phyloP scores from a whole-genome alignment of 30 jellyfish, hydroid and myxozoan species.

The Hydractinia echinata region DNA sequence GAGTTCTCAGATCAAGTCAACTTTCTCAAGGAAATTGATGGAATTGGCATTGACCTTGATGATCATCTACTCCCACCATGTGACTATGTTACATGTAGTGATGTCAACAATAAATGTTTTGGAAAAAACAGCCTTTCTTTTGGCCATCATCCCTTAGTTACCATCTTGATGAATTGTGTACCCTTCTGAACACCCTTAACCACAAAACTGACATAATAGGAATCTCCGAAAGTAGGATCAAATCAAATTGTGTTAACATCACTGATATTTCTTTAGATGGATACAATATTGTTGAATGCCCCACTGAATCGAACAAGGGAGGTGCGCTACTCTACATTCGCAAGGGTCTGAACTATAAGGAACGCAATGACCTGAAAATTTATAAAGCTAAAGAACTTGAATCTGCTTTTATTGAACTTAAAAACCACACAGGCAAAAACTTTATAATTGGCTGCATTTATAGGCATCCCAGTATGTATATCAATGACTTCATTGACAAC shows the following conservation, averaged over 20 bases:
- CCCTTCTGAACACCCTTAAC: constrained; percentile 9
- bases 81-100: constrained; percentile 1
- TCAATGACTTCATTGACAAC: background rate
- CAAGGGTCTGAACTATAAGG: background rate
- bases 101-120: background rate
- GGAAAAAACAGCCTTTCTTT: background rate
- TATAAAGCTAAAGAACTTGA: constrained; percentile 1
- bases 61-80: background rate
- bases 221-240: constrained; percentile 1
- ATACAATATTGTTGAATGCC: constrained; percentile 4
- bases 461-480: constrained; percentile 11
- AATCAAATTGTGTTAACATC: background rate
- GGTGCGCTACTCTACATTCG: background rate
- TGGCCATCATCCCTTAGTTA: constrained; percentile 2
- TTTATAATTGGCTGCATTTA: background rate
- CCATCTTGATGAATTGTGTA: constrained; percentile 4
- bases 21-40: background rate
- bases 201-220: background rate
- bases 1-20: background rate
- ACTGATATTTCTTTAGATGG: background rate
- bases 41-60: constrained; percentile 4
- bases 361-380: constrained; percentile 7
- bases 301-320: constrained; percentile 7
- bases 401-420: background rate
- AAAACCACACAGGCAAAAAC: background rate